Base-by-base conservation (phyloP, 2,888 invertebrate genomes). In the Rugalucina vietnamica region DNA sequence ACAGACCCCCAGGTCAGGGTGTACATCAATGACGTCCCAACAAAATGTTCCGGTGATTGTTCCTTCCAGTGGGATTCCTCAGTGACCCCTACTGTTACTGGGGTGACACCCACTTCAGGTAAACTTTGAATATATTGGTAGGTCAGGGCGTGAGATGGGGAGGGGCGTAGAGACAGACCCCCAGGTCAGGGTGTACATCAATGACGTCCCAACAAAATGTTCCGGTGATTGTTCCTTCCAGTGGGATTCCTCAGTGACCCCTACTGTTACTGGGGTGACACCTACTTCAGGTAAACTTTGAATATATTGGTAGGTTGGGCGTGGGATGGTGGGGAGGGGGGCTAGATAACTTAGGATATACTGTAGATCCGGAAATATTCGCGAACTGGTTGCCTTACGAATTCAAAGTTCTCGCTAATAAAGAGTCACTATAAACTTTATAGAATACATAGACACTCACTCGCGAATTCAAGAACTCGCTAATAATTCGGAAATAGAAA, bases 131-230 rank as follows among this genome's bases (percentile, higher is more conserved):
- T n/a, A n/a, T n/a, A n/a, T n/a, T n/a, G n/a, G n/a, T n/a, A n/a
- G n/a, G n/a, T n/a, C n/a, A n/a, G n/a, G n/a, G n/a, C n/a, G 93
- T 1, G 93, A 93, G 81, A 88, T 92, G 88, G 65, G 92, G 12
- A 71, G 88, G 12, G 91, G 92, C 4, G 80, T 86, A 2, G 90
- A 93, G 60, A n/a, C 36, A 24, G 71, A 69, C 54, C 90, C 92
- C 14, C 93, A 93, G 91, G 93, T 93, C 69, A 57, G 84, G 49
- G 37, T 85, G 54, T 88, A 76, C 69, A 90, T 94, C 49, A 94
- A 94, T 83, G 87, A 87, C 29, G 90, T 94, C 21, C 92, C 93
- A 0, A 90, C 90, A 18, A 75, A 79, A 0, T 93, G 93, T 76
- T 69, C 78, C 18, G 91, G 90, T 3, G 86, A 90, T 81, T 93